Conservation (phyloP, 2,797 vertebrate species). For the Cercopithecus neglectus region DNA sequence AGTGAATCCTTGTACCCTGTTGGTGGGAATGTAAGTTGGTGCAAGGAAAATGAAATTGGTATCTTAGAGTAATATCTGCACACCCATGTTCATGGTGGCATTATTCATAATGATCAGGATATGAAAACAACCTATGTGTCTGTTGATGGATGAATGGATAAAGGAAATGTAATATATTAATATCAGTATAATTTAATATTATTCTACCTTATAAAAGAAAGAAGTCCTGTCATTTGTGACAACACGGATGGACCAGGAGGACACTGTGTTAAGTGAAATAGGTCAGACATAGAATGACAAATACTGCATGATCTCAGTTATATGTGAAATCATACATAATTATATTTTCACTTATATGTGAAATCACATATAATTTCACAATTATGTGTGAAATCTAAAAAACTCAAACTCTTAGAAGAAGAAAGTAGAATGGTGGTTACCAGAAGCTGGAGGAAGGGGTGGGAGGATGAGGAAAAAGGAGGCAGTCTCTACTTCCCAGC, state of each 20-base stretch:
- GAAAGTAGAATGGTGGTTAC: not conserved
- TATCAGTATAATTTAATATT: not conserved
- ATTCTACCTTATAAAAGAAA: not conserved
- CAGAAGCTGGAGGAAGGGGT: not conserved
- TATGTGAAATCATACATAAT: no score
- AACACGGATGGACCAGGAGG: not conserved
- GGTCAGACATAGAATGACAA: not conserved
- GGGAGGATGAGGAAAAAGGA: not conserved
- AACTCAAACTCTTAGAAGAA: not conserved
- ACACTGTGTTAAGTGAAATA: not conserved
- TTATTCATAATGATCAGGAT: no score
- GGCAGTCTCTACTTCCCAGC: not conserved
- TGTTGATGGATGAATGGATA: not conserved
- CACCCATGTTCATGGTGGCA: not conserved
- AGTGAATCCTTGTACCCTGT: not conserved
- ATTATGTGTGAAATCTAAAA: not conserved
- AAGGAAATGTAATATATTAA: not conserved
- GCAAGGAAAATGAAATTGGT: not conserved
- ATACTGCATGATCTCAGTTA: not conserved
- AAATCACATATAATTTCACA: no score
- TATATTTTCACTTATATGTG: no score
- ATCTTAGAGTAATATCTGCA: not conserved
- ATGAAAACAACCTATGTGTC: not conserved
- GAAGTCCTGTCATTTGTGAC: not conserved
- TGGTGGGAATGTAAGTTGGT: not conserved